Conservation (phyloP, 1,140 invertebrate genomes). For the Bilobella aurantiaca region DNA sequence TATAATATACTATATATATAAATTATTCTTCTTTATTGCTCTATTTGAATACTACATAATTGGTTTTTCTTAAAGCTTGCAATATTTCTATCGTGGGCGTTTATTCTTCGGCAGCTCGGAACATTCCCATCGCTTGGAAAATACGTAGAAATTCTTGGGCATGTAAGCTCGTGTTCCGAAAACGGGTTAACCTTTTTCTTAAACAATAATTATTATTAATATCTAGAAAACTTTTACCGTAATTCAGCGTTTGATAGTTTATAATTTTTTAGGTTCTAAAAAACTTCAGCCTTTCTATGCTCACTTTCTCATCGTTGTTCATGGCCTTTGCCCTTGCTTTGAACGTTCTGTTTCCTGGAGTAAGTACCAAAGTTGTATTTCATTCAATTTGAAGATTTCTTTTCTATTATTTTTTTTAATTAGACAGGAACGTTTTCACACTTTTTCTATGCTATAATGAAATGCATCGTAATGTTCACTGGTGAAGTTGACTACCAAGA, state of each 20-base stretch:
- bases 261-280: slow-evolving; percentile 43
- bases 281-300: slow-evolving; percentile 67
- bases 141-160: slow-evolving; percentile 74
- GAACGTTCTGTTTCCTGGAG: slow-evolving; percentile 56
- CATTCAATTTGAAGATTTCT: not conserved
- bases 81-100: slow-evolving; percentile 29
- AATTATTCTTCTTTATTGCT: too few species aligned
- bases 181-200: too few species aligned
- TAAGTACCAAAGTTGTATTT: slow-evolving; percentile 3
- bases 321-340: slow-evolving; percentile 66
- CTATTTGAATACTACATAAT: slow-evolving; percentile 56
- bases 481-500: slow-evolving; percentile 34
- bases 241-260: too few species aligned
- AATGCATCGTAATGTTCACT: slow-evolving; percentile 26
- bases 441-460: slow-evolving; percentile 20
- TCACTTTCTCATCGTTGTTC: slow-evolving; percentile 67
- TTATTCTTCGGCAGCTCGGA: slow-evolving; percentile 45
- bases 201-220: too few species aligned
- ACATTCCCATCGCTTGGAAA: slow-evolving; percentile 70
- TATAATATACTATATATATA: too few species aligned
- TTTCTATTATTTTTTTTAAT: not conserved
- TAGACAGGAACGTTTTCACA: slow-evolving; percentile 18
- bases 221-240: too few species aligned
- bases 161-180: slow-evolving; percentile 44
- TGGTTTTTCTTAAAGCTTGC: slow-evolving; percentile 43